phyloP scores from a whole-genome alignment of 1,140 invertebrate species.

The Nylanderia fulva region DNA sequence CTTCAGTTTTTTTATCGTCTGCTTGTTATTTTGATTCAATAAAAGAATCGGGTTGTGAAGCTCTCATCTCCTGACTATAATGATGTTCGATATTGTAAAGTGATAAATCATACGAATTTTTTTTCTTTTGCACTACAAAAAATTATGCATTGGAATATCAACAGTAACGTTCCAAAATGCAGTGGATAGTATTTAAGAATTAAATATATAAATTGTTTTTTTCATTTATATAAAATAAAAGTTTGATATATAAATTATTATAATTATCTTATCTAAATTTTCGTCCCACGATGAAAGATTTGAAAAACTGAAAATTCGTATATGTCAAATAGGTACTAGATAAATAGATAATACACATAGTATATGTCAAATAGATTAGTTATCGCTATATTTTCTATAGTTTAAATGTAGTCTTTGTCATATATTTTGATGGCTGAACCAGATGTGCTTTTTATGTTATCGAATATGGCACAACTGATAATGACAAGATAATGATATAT shows the following conservation, averaged over 20 bases:
- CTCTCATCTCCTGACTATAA: too few species aligned
- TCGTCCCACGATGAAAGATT: background rate
- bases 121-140: too few species aligned
- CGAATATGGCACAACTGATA: constrained; percentile 46
- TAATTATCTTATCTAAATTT: background rate
- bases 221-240: too few species aligned
- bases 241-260: too few species aligned
- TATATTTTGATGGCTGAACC: background rate
- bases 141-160: too few species aligned
- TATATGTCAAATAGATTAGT: background rate
- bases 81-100: too few species aligned
- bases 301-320: background rate
- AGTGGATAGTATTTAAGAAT: too few species aligned
- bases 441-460: background rate
- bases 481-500: constrained; percentile 35
- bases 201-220: too few species aligned
- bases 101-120: too few species aligned
- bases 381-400: background rate
- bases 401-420: constrained; percentile 5
- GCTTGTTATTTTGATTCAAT: background rate
- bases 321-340: background rate
- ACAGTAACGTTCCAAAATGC: too few species aligned
- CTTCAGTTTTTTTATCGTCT: background rate
- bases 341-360: too few species aligned
- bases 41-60: background rate